A percentile compares a stretch with the other conserved stretches of the same genome.
Evolutionary conservation across 2,113 vertebrate species (phyloP).

Genomic region (Myodes glareolus): DNA sequence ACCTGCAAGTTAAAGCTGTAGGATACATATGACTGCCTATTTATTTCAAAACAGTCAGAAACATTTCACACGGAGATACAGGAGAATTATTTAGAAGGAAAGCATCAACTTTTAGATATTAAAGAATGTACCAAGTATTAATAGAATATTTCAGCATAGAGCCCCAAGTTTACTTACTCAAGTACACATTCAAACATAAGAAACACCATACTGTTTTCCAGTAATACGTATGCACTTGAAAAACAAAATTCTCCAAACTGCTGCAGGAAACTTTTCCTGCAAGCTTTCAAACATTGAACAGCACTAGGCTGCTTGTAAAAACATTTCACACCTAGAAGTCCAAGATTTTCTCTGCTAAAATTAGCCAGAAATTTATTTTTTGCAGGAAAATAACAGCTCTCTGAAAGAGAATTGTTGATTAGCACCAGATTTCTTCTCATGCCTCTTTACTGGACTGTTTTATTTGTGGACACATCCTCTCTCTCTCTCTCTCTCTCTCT

Average conservation of each 20-base stretch:
- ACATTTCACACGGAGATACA: background rate
- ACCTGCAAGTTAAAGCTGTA: background rate
- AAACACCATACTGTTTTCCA: background rate
- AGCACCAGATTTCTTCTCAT: background rate
- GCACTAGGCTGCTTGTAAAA: conserved; percentile 8
- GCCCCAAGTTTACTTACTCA: background rate
- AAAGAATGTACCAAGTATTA: background rate
- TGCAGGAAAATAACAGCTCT: background rate
- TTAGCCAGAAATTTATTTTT: conserved; percentile 47
- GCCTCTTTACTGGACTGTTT: background rate
- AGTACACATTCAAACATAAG: background rate
- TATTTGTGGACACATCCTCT: background rate
- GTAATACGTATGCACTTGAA: background rate
- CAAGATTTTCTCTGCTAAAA: conserved; percentile 34
- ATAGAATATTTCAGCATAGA: background rate
- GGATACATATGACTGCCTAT: background rate
- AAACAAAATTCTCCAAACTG: background rate
- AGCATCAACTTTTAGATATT: background rate
- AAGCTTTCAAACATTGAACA: background rate
- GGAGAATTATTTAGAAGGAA: background rate
- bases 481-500: too few relatives aligned
- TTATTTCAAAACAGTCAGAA: background rate
- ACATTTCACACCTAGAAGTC: background rate
- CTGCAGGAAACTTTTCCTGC: background rate
- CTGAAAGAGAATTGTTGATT: conserved; percentile 31